These are phyloP conservation scores for Odontomachus brunneus DNA, from an alignment of 1,140 invertebrate species.

Conservation along the genomic window DNA sequence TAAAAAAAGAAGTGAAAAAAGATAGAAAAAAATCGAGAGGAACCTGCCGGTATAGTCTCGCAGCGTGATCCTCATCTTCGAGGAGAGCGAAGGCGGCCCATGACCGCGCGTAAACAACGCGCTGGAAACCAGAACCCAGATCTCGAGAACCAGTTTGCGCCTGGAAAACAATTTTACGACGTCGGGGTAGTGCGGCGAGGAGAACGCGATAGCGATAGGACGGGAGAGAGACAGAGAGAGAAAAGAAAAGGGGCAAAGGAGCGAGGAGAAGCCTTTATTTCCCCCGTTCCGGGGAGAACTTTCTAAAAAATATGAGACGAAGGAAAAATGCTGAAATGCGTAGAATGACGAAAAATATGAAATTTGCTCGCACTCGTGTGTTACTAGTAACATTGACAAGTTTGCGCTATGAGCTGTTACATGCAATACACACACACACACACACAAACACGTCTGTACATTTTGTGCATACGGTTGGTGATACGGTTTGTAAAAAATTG, in stretches of 20 bases:
- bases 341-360: slow-evolving; percentile 16
- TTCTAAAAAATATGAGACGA: slow-evolving; percentile 31
- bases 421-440: too few species aligned
- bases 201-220: not conserved
- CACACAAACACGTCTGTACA: too few species aligned
- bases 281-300: slow-evolving; percentile 31
- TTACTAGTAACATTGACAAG: slow-evolving; percentile 4
- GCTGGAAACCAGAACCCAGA: slow-evolving; percentile 82
- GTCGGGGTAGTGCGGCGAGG: slow-evolving; percentile 67
- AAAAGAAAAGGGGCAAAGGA: slow-evolving; percentile 31
- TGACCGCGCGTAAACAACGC: slow-evolving; percentile 83
- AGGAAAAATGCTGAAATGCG: not conserved
- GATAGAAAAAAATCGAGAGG: not conserved
- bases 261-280: slow-evolving; percentile 31
- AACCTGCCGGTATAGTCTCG: slow-evolving; percentile 21
- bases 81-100: slow-evolving; percentile 80
- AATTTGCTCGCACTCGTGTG: slow-evolving; percentile 13
- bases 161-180: slow-evolving; percentile 84
- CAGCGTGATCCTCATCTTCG: slow-evolving; percentile 17
- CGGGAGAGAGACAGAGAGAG: slow-evolving; percentile 27
- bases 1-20: slow-evolving; percentile 13
- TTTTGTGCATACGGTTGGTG: too few species aligned
- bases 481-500: too few species aligned
- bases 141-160: slow-evolving; percentile 81
- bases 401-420: not conserved